Evolutionary conservation across 1,140 invertebrate species (phyloP).

Genomic region (Lepidotrigona ventralis): DNA sequence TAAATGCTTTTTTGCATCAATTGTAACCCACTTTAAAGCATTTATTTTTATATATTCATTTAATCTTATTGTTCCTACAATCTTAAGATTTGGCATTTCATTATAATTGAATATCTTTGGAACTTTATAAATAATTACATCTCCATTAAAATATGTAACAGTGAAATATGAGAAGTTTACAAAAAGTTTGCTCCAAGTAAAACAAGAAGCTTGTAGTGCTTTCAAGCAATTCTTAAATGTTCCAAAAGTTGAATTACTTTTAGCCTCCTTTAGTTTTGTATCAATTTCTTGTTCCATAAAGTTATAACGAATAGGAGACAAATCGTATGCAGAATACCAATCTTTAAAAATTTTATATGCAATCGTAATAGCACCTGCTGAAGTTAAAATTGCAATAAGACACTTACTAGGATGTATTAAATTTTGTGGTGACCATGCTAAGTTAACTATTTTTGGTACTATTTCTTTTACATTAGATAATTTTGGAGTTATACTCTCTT

Average conservation of each 20-base stretch:
- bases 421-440: slow-evolving; percentile 73
- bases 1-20: slow-evolving; percentile 55
- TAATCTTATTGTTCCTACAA: slow-evolving; percentile 59
- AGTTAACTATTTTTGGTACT: slow-evolving; percentile 61
- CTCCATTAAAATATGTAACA: slow-evolving; percentile 69
- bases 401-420: slow-evolving; percentile 70
- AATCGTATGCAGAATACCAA: slow-evolving; percentile 71
- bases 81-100: slow-evolving; percentile 42
- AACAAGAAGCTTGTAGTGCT: slow-evolving; percentile 67
- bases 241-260: slow-evolving; percentile 2
- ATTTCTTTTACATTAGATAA: slow-evolving; percentile 58
- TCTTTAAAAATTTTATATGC: slow-evolving; percentile 64
- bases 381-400: slow-evolving; percentile 70
- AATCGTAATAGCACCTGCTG: slow-evolving; percentile 72
- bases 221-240: slow-evolving; percentile 55
- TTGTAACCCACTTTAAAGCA: slow-evolving; percentile 66
- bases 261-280: slow-evolving; percentile 30
- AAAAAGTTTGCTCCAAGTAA: slow-evolving; percentile 72
- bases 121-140: slow-evolving; percentile 73
- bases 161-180: slow-evolving; percentile 69
- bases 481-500: slow-evolving; percentile 70
- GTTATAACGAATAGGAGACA: slow-evolving; percentile 61
- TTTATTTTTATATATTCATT: slow-evolving; percentile 61
- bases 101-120: slow-evolving; percentile 53
- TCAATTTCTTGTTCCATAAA: slow-evolving; percentile 57